Conservation (phyloP, 2,797 vertebrate genomes). For the Myotis findleyi region DNA sequence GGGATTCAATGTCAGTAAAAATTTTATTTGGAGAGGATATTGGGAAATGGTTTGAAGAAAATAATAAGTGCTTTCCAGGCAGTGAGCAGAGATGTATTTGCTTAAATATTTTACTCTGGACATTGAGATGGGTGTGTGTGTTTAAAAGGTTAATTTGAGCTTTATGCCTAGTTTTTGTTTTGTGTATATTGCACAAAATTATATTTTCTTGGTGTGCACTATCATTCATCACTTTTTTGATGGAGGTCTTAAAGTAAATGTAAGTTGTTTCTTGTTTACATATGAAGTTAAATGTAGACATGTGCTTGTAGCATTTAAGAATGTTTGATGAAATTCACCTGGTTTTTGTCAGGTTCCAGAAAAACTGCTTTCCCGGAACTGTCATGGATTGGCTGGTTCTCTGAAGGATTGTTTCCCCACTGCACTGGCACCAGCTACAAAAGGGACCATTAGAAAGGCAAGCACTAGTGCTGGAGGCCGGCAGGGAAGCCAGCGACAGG, state of each 20-base stretch:
- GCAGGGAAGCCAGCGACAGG: not conserved
- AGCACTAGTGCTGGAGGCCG: not conserved
- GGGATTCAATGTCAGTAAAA: slow-evolving; percentile 34
- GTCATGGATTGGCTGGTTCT: not conserved
- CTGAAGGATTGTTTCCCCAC: not conserved
- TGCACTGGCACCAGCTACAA: not conserved
- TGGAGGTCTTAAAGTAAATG: slow-evolving; percentile 17
- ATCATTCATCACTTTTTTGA: slow-evolving; percentile 14
- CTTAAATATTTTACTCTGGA: slow-evolving; percentile 10
- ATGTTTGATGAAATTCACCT: not conserved
- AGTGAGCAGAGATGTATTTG: slow-evolving; percentile 2
- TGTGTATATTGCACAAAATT: not conserved
- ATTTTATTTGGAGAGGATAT: not conserved
- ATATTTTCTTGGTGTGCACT: not conserved
- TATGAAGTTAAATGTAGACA: not conserved
- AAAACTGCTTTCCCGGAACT: not conserved
- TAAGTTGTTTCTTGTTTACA: not conserved
- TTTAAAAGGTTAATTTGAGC: slow-evolving; percentile 21
- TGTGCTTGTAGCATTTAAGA: slow-evolving; percentile 2
- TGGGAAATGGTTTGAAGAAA: slow-evolving; percentile 37
- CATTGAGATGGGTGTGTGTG: not conserved
- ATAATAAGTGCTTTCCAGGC: slow-evolving; percentile 39
- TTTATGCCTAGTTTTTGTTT: slow-evolving; percentile 9
- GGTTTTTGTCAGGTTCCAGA: not conserved
- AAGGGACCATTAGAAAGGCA: not conserved